These are phyloP conservation scores for Conopomorpha cramerella DNA, from an alignment of 1,140 invertebrate genomes.

Conservation along the genomic window DNA sequence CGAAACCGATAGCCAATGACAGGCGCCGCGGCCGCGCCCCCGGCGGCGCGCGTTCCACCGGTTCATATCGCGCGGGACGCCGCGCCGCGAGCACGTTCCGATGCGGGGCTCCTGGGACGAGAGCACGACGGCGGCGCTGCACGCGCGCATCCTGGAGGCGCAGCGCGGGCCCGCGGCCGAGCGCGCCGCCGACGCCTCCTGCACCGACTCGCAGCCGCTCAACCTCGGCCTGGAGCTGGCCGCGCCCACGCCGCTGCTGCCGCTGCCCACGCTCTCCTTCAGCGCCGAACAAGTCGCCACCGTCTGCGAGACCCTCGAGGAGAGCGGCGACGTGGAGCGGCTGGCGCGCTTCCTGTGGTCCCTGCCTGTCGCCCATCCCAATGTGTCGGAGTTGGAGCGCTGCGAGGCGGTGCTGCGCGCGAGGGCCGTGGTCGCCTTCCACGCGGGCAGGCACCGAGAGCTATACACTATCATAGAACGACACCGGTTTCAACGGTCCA, in stretches of 20 bases:
- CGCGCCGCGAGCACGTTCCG: constrained; percentile 46
- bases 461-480: constrained; percentile 95
- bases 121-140: constrained; percentile 48
- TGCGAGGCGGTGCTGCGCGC: constrained; percentile 95
- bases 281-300: constrained; percentile 93
- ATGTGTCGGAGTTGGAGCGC: constrained; percentile 90
- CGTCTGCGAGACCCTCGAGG: constrained; percentile 98
- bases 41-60: constrained; percentile 7
- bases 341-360: constrained; percentile 97
- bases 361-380: constrained; percentile 89
- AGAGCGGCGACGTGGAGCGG: constrained; percentile 95
- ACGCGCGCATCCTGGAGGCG: constrained; percentile 50
- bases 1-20: constrained; percentile 32
- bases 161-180: constrained; percentile 33
- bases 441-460: constrained; percentile 90
- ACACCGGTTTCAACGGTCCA: constrained; percentile 95
- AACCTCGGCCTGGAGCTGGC: constrained; percentile 33
- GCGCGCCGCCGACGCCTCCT: constrained; percentile 41
- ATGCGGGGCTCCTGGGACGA: constrained; percentile 54
- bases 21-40: constrained; percentile 20
- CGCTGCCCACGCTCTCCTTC: constrained; percentile 87
- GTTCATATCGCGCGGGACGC: constrained; percentile 37
- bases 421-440: constrained; percentile 95
- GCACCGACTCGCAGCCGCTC: constrained; percentile 16
- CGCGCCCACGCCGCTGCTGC: constrained; percentile 80